These are phyloP conservation scores for Danio choprae DNA, from an alignment of 2,797 vertebrate genomes.

Conservation along the genomic window DNA sequence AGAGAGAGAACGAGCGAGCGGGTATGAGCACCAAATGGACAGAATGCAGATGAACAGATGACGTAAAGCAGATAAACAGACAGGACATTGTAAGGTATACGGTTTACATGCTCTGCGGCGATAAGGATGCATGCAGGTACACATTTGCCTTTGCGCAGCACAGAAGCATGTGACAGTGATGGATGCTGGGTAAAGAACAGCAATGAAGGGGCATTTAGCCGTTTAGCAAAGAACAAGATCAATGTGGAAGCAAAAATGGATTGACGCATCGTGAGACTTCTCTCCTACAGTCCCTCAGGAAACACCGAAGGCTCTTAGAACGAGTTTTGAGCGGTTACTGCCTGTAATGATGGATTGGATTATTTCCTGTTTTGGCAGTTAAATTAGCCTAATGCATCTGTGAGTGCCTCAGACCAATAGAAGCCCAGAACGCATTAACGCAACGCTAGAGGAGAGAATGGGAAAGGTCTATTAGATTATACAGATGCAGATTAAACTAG, in stretches of 20 bases:
- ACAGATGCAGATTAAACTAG: background rate
- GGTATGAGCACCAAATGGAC: constrained; percentile 12
- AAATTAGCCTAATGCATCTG: constrained; percentile 60
- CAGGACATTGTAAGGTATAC: background rate
- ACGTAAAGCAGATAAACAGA: constrained; percentile 15
- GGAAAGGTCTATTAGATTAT: constrained; percentile 6
- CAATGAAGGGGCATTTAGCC: constrained; percentile 35
- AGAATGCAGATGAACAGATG: constrained; percentile 1
- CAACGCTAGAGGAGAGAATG: constrained; percentile 20
- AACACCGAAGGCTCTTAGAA: constrained; percentile 23
- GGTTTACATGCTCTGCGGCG: constrained; percentile 8
- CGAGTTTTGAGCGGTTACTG: constrained; percentile 28
- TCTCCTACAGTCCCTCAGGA: constrained; percentile 36
- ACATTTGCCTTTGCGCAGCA: constrained; percentile 31
- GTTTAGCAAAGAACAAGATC: constrained; percentile 53
- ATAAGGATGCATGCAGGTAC: constrained; percentile 38
- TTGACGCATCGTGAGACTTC: constrained; percentile 27
- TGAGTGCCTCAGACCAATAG: constrained; percentile 37
- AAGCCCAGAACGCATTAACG: constrained; percentile 52
- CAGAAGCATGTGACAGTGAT: constrained; percentile 49
- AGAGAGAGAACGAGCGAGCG: background rate
- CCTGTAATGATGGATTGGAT: constrained; percentile 59
- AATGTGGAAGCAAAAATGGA: constrained; percentile 55
- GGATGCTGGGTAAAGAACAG: constrained; percentile 56
- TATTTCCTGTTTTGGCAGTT: constrained; percentile 49